phyloP scores from a whole-genome alignment of 2,113 vertebrate species.

The Calonectris borealis region DNA sequence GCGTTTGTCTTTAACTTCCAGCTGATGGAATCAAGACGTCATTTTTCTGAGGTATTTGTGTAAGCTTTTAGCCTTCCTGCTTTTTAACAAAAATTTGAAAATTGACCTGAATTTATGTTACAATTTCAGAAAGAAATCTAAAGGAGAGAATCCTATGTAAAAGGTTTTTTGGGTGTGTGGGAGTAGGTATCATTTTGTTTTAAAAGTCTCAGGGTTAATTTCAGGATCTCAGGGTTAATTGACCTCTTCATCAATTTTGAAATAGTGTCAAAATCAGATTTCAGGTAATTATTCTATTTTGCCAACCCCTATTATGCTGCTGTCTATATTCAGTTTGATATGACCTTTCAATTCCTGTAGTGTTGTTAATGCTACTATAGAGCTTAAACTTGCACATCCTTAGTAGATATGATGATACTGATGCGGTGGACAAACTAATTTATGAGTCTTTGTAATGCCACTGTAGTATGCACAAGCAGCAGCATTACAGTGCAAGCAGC shows the following conservation, averaged over 20 bases:
- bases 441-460: not conserved
- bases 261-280: not conserved
- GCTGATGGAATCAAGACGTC: not conserved
- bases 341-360: not conserved
- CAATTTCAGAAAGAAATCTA: not conserved
- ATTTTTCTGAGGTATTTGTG: not conserved
- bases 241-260: not conserved
- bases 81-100: not conserved
- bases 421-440: not conserved
- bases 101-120: not conserved
- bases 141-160: not conserved
- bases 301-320: not conserved
- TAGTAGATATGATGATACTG: not conserved
- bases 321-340: not conserved
- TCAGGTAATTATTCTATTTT: not conserved
- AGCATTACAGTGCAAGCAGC: not conserved
- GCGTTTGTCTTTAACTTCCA: not conserved
- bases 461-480: not conserved
- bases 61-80: not conserved
- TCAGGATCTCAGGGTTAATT: not conserved
- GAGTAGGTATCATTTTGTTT: not conserved
- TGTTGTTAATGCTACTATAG: not conserved
- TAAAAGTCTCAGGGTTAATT: not conserved
- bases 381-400: not conserved
- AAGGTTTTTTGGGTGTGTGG: accelerated